Conservation (phyloP, 2,888 invertebrate species). For the Sarcophaga carnaria region DNA sequence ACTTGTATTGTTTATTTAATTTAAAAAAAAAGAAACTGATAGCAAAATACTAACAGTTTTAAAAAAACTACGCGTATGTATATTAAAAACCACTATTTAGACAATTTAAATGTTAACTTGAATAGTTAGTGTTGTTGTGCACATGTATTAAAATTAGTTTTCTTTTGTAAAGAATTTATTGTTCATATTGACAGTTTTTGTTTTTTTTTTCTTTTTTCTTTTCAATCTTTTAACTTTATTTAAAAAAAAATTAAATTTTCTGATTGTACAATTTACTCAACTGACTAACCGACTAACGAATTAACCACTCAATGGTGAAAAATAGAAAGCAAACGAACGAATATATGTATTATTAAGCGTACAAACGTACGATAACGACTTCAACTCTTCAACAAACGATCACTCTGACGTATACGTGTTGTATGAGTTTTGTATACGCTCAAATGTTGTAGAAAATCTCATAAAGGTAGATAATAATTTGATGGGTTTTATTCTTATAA, state of each 20-base stretch:
- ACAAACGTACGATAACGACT: background rate
- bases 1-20: no score
- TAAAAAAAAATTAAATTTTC: no score
- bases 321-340: background rate
- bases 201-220: constrained; percentile 4
- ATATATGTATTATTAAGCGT: constrained; percentile 18
- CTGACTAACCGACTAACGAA: constrained; percentile 3
- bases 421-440: constrained; percentile 53
- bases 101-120: no score
- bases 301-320: constrained; percentile 23
- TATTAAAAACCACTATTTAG: no score
- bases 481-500: constrained; percentile 15
- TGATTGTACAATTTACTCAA: background rate
- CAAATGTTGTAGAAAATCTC: constrained; percentile 41
- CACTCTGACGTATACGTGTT: constrained; percentile 58
- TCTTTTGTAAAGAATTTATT: constrained; percentile 12
- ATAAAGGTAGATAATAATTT: constrained; percentile 42
- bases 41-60: no score
- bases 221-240: background rate
- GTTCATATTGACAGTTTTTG: background rate
- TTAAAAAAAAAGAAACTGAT: no score
- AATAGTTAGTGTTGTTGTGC: background rate
- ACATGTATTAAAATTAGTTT: background rate
- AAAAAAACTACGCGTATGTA: no score
- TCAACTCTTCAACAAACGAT: constrained; percentile 29